Base-by-base conservation (phyloP, 2,888 invertebrate species). In the Dione juno region DNA sequence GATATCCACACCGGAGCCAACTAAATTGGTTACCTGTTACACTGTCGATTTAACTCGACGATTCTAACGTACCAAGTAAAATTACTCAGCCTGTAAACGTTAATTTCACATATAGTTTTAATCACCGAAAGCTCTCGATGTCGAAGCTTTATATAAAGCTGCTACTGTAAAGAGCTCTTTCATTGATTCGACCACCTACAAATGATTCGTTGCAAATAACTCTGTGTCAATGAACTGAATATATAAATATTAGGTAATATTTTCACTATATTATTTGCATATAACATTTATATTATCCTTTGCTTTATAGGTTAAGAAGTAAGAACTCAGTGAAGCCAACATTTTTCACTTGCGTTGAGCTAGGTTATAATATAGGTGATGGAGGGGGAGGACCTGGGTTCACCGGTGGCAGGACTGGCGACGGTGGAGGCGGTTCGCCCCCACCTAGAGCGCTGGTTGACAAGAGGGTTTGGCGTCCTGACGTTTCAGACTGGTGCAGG, bases 21-120 rank as follows among this genome's bases (percentile, higher is more conserved):
- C 84, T 85, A 88, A 90, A 90, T 89, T 88, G 89, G 88, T 89
- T 84, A 85, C 82, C 89, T 83, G 89, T 90, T 90, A 90, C 84
- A 84, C 85, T 84, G 85, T 84, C 87, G 86, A 86, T 87, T 89
- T 87, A 86, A 83, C 86, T 80, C 78, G 74, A 75, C 76, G 76
- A 77, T 77, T 77, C 74, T 75, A 76, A 75, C 76, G 77, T 76
- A 75, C 75, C 70, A 72, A 76, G 75, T 69, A n/a, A 50, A 37
- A 28, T 35, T 59, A 28, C 37, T 67, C 21, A 69, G 45, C 67
- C 69, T 54, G 28, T 28, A 28, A 45, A 61, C n/a, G n/a, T 45
- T 16, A 61, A 61, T 61, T n/a, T 61, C 21, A 35, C 16, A 35
- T 45, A 35, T 50, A 37, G 40, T 65, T 65, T 65, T 50, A 45